A percentile compares a stretch with the other conserved stretches of the same genome.
Conservation (phyloP, 2,888 invertebrate genomes). For the Hemaris fuciformis region DNA sequence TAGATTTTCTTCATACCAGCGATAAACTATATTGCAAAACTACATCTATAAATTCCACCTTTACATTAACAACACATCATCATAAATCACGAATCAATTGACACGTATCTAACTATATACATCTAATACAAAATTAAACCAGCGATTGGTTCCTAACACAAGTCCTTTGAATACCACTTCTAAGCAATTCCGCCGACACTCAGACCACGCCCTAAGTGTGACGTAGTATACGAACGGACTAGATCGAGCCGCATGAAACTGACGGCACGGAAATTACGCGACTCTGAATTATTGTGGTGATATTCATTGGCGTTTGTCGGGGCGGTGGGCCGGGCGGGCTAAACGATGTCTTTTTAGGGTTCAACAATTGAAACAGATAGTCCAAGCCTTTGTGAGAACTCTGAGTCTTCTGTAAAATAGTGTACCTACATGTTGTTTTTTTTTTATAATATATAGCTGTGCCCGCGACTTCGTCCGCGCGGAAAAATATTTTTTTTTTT, state of each 20-base stretch:
- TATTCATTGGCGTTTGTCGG: conserved; percentile 41
- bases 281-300: conserved; percentile 40
- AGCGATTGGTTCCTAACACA: neutral
- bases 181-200: conserved; percentile 12
- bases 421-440: too few species aligned
- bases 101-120: too few species aligned
- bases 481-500: too few species aligned
- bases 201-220: conserved; percentile 23
- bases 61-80: too few species aligned
- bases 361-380: neutral
- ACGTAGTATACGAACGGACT: conserved; percentile 32
- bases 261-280: conserved; percentile 46
- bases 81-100: too few species aligned
- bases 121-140: too few species aligned
- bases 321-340: conserved; percentile 8
- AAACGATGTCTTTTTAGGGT: neutral
- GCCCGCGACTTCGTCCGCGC: too few species aligned
- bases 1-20: too few species aligned
- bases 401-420: too few species aligned
- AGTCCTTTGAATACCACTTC: neutral
- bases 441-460: too few species aligned
- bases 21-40: too few species aligned
- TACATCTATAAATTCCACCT: too few species aligned
- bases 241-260: conserved; percentile 40
- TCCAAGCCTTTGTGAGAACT: neutral